Evolutionary conservation across 2,888 invertebrate species (phyloP).

Genomic region (Cryptocheilus praepositus): DNA sequence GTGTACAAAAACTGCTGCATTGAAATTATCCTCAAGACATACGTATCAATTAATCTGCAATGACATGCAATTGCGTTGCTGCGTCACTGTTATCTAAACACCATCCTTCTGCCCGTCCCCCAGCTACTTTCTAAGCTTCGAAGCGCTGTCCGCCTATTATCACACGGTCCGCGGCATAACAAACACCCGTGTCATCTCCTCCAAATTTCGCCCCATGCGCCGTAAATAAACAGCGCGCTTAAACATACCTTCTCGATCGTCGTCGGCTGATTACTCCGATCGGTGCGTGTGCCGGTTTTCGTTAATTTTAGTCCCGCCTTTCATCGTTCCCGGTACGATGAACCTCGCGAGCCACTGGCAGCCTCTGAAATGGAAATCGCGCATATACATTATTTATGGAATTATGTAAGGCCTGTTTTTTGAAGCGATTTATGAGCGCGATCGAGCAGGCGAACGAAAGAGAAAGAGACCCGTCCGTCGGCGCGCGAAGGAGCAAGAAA

Average conservation of each 20-base stretch:
- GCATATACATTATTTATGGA: slow-evolving; percentile 48
- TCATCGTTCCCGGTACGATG: slow-evolving; percentile 36
- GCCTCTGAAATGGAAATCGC: slow-evolving; percentile 47
- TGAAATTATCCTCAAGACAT: too few species aligned
- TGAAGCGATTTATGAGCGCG: slow-evolving; percentile 17
- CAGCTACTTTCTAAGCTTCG: too few species aligned
- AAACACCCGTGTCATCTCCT: too few species aligned
- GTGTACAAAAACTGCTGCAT: too few species aligned
- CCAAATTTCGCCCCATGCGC: not conserved
- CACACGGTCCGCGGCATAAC: too few species aligned
- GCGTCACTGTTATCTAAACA: too few species aligned
- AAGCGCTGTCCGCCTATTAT: too few species aligned
- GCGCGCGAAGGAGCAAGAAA: too few species aligned
- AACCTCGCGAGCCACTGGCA: slow-evolving; percentile 37
- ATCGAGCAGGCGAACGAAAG: not conserved
- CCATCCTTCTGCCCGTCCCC: too few species aligned
- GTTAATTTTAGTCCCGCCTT: slow-evolving; percentile 39
- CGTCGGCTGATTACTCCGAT: not conserved
- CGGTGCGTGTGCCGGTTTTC: slow-evolving; percentile 16
- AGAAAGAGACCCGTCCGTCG: slow-evolving; percentile 3
- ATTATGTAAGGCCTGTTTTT: slow-evolving; percentile 45
- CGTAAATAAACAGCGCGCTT: not conserved
- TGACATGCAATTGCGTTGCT: too few species aligned
- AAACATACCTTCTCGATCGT: too few species aligned
- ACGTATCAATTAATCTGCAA: too few species aligned